phyloP scores from a whole-genome alignment of 2,797 vertebrate genomes.

The Tinamus major region DNA sequence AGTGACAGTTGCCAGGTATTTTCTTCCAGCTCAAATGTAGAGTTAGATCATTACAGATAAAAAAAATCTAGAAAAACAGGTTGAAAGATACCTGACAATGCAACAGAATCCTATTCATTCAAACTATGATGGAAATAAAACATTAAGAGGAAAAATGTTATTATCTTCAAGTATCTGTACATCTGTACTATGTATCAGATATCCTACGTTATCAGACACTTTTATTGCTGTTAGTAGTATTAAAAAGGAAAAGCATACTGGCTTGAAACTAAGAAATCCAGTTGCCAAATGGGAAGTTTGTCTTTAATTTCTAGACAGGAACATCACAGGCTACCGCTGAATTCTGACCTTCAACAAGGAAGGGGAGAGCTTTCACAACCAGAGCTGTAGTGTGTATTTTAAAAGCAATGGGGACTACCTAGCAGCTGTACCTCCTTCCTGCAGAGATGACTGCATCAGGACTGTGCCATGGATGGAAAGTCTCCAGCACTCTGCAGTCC shows the following conservation, averaged over 20 bases:
- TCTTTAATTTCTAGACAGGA: not conserved
- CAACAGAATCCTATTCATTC: not conserved
- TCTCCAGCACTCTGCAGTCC: not conserved
- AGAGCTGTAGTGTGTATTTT: not conserved
- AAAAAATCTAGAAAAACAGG: fast-evolving
- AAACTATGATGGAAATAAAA: not conserved
- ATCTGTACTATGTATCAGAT: not conserved
- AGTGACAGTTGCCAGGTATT: not conserved
- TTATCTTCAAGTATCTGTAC: not conserved
- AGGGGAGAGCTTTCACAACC: not conserved
- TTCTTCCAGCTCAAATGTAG: not conserved
- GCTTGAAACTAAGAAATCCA: not conserved
- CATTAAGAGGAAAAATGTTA: not conserved
- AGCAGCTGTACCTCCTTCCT: not conserved
- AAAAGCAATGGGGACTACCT: not conserved
- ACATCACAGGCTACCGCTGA: not conserved
- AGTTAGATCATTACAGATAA: not conserved
- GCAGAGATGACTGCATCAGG: not conserved
- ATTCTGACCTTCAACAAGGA: not conserved
- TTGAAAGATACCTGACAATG: not conserved
- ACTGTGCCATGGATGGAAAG: not conserved
- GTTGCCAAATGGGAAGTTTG: not conserved
- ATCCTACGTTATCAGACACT: not conserved
- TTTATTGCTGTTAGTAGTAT: not conserved
- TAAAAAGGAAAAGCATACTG: no score